phyloP scores from a whole-genome alignment of 2,113 vertebrate genomes.

The Rhinolophus ferrumequinum region DNA sequence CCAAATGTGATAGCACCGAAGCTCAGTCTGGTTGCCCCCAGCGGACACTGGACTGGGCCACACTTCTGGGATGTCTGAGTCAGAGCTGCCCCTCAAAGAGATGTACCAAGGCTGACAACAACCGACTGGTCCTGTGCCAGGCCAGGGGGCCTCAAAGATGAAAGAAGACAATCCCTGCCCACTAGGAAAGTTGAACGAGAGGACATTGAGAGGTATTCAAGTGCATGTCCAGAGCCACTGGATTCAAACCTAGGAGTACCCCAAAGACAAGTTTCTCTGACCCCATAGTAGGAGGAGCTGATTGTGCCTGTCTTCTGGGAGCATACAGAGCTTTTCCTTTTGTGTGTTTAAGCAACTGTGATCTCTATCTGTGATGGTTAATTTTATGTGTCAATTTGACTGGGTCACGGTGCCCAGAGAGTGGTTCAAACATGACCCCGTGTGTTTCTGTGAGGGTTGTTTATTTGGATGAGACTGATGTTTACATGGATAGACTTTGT shows the following conservation, averaged over 20 bases:
- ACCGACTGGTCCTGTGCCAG: neutral
- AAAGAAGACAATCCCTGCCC: neutral
- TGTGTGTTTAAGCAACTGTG: neutral
- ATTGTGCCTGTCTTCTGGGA: too few species aligned
- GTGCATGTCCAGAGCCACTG: too few species aligned
- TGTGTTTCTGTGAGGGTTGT: neutral
- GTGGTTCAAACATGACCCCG: neutral
- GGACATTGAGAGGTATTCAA: neutral
- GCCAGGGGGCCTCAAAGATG: neutral
- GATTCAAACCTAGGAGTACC: neutral
- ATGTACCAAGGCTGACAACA: neutral
- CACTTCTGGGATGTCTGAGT: too few species aligned
- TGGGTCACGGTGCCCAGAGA: neutral
- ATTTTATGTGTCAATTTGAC: neutral
- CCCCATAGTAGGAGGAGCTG: too few species aligned
- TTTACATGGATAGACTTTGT: neutral
- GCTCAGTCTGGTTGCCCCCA: neutral
- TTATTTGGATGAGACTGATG: neutral
- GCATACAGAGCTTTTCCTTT: neutral
- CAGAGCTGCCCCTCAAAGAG: neutral
- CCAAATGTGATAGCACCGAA: neutral
- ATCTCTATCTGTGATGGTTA: neutral
- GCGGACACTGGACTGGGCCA: neutral
- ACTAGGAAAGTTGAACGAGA: neutral
- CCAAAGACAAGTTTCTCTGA: neutral